These are phyloP conservation scores for Dusona sp. DNA, from an alignment of 2,888 invertebrate species.

Conservation along the genomic window DNA sequence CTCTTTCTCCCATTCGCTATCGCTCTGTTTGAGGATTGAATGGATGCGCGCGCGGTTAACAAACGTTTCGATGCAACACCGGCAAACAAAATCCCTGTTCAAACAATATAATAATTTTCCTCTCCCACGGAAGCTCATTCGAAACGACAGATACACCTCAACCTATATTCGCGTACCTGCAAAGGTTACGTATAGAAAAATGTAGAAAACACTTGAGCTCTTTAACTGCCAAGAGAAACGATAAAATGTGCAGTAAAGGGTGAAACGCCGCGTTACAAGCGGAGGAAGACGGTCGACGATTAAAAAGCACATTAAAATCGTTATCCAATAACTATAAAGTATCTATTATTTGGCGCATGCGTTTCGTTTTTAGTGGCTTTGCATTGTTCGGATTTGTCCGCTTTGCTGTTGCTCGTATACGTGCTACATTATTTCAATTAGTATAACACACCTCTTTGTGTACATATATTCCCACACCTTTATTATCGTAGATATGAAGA, in stretches of 20 bases:
- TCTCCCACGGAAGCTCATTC: neutral
- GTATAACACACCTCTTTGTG: neutral
- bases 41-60: neutral
- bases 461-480: neutral
- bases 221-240: neutral
- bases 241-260: neutral
- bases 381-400: slow-evolving; percentile 53
- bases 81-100: neutral
- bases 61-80: neutral
- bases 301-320: slow-evolving; percentile 7
- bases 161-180: neutral
- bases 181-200: neutral
- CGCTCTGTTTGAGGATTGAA: neutral
- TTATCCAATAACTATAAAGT: neutral
- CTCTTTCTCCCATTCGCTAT: neutral
- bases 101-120: neutral
- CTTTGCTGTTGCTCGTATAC: slow-evolving; percentile 51
- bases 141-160: neutral
- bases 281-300: neutral
- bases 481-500: neutral
- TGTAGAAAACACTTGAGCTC: neutral
- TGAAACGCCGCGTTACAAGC: neutral
- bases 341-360: slow-evolving; percentile 1
- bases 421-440: neutral
- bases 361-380: slow-evolving; percentile 35